These are phyloP conservation scores for Alca torda DNA, from an alignment of 2,797 vertebrate genomes.

Conservation along the genomic window DNA sequence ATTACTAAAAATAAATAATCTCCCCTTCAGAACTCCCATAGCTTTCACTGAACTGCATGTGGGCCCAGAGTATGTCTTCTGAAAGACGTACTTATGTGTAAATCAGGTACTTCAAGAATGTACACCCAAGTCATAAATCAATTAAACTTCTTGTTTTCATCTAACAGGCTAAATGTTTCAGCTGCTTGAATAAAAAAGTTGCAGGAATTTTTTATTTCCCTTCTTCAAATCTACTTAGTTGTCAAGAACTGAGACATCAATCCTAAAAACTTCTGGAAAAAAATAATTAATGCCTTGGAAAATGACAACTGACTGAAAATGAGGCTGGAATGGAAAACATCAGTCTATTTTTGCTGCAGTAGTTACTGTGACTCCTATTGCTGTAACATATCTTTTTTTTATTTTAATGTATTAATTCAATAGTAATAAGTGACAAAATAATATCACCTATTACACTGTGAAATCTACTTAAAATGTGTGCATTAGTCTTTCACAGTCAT, in stretches of 20 bases:
- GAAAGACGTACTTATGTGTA: background rate
- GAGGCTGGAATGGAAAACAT: background rate
- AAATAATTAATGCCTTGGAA: background rate
- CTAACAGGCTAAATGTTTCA: background rate
- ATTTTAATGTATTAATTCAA: background rate
- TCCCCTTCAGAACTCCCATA: background rate
- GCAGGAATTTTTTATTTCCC: background rate
- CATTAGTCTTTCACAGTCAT: background rate
- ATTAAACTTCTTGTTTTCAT: background rate
- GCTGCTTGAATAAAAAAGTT: background rate
- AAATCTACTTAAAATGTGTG: background rate
- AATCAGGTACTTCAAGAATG: background rate
- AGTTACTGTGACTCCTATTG: background rate
- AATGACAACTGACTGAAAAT: background rate
- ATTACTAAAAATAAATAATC: background rate
- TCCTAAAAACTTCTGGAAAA: background rate
- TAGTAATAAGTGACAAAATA: background rate
- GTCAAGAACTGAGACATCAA: background rate
- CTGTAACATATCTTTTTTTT: background rate
- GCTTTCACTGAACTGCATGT: background rate
- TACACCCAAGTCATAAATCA: background rate
- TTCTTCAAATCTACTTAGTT: background rate
- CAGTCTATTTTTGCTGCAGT: background rate
- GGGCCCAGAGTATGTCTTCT: background rate
- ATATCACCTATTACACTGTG: background rate